Conservation (phyloP, 2,113 vertebrate genomes). For the Phrynosoma platyrhinos region DNA sequence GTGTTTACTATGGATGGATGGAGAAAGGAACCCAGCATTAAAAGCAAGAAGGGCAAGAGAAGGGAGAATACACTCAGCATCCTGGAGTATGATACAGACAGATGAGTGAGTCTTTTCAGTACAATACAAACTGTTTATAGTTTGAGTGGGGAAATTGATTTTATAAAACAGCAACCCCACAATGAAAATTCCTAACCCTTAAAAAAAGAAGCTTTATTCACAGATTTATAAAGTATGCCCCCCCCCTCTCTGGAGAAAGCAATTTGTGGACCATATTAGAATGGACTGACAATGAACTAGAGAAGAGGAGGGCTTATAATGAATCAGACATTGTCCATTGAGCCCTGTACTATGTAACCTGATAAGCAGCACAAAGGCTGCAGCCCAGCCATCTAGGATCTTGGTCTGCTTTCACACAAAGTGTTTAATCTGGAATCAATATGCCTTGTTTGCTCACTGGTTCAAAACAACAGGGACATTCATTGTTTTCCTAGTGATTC, state of each 20-base stretch:
- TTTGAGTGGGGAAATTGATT: neutral
- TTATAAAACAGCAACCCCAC: constrained; percentile 26
- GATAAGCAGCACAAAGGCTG: neutral
- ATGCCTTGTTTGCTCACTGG: neutral
- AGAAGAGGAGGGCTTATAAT: neutral
- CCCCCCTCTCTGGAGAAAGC: constrained; percentile 56
- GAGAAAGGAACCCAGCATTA: constrained; percentile 64
- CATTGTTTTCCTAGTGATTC: neutral
- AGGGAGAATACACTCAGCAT: constrained; percentile 56
- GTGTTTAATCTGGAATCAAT: neutral
- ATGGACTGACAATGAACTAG: constrained; percentile 15
- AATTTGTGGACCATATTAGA: constrained; percentile 54
- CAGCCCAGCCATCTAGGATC: neutral
- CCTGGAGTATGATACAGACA: constrained; percentile 60
- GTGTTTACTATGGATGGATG: constrained; percentile 74
- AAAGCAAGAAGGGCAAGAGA: constrained; percentile 67
- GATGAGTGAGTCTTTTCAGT: constrained; percentile 52
- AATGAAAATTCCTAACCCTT: constrained; percentile 59
- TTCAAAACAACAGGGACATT: neutral
- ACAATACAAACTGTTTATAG: constrained; percentile 56
- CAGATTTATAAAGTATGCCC: constrained; percentile 51
- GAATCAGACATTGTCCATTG: neutral
- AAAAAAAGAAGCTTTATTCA: constrained; percentile 36
- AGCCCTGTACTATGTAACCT: neutral
- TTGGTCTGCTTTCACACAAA: neutral